Conservation (phyloP, 2,113 vertebrate genomes). For the Rhynchomys soricoides region DNA sequence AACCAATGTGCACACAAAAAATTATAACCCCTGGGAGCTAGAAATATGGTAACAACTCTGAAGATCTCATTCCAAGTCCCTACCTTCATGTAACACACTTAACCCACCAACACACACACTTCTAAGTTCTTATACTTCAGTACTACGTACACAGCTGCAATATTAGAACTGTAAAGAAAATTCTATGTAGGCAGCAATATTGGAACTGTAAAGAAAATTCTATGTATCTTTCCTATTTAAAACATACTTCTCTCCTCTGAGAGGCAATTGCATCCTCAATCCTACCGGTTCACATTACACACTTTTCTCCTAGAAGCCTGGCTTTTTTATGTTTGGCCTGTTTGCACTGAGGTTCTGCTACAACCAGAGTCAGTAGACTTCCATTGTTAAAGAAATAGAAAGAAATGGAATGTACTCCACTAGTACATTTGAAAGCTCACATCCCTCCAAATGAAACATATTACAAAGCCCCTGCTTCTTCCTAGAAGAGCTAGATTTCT, state of each 20-base stretch:
- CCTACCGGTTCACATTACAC: neutral
- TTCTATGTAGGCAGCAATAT: neutral
- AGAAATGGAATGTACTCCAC: neutral
- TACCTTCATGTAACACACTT: neutral
- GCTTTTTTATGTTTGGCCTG: neutral
- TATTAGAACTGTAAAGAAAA: conserved; percentile 1
- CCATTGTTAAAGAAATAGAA: neutral
- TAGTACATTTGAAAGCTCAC: neutral
- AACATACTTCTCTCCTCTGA: neutral
- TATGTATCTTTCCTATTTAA: neutral
- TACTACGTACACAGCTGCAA: neutral
- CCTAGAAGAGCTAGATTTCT: too few species aligned
- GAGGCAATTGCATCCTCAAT: conserved; percentile 5
- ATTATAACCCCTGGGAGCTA: neutral
- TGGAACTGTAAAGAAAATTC: neutral
- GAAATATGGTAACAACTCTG: too few species aligned
- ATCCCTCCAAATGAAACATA: neutral
- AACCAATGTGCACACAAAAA: too few species aligned
- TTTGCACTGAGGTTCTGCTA: conserved; percentile 19
- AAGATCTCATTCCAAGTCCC: neutral
- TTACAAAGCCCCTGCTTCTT: neutral
- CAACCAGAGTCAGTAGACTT: neutral
- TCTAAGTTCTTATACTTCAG: neutral
- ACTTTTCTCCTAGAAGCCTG: neutral
- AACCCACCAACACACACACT: neutral